A percentile compares a stretch with the other conserved stretches of the same genome.
Conservation (phyloP, 1,140 invertebrate genomes). For the Pseudobourletiella spinata region DNA sequence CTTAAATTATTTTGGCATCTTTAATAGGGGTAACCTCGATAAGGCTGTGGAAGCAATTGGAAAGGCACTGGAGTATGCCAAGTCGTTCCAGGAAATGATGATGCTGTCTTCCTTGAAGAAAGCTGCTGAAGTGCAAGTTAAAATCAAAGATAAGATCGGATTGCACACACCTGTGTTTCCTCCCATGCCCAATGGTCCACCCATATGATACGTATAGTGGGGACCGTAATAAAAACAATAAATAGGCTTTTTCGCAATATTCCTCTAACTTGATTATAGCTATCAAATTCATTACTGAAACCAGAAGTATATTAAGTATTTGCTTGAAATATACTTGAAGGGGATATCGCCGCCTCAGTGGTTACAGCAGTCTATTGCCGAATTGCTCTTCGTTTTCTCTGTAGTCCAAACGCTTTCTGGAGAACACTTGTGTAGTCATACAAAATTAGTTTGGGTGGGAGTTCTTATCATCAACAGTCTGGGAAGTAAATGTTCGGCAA, state of each 20-base stretch:
- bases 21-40: slow-evolving; percentile 56
- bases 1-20: no score
- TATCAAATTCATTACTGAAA: background rate
- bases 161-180: slow-evolving; percentile 35
- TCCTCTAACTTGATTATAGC: no score
- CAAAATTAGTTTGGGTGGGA: no score
- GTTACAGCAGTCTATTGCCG: no score
- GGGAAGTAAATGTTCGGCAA: no score
- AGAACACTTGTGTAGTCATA: no score
- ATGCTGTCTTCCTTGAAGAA: slow-evolving; percentile 77
- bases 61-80: slow-evolving; percentile 74
- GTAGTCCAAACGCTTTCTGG: no score
- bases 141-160: slow-evolving; percentile 65
- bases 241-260: no score
- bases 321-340: background rate
- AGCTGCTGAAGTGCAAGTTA: slow-evolving; percentile 75
- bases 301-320: background rate
- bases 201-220: background rate
- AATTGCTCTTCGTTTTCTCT: no score
- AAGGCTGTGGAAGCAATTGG: slow-evolving; percentile 76
- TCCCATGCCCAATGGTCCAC: background rate
- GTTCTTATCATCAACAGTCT: no score
- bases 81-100: slow-evolving; percentile 73
- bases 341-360: no score
- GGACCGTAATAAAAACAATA: no score